phyloP scores from a whole-genome alignment of 2,888 invertebrate genomes.

The Acronicta aceris region DNA sequence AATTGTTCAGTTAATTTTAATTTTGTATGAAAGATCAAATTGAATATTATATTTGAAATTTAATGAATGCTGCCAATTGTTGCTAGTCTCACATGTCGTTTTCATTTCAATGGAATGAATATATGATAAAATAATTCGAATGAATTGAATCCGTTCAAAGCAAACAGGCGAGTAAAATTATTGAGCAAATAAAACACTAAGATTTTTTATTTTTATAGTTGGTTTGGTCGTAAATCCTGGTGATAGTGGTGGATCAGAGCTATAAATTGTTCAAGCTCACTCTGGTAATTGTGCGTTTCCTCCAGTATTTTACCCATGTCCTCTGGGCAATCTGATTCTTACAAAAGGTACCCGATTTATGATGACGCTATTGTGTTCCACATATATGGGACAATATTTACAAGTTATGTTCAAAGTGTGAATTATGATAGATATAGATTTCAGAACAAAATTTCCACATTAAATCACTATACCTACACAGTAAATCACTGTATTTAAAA shows the following conservation, averaged over 20 bases:
- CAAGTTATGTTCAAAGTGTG: slow-evolving; percentile 16
- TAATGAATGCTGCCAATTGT: neutral
- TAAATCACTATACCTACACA: too few relatives aligned
- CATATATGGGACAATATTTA: slow-evolving; percentile 21
- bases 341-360: slow-evolving; percentile 20
- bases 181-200: slow-evolving; percentile 15
- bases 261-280: slow-evolving; percentile 19
- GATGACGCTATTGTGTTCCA: slow-evolving; percentile 20
- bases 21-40: neutral
- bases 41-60: slow-evolving; percentile 1
- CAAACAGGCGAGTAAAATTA: neutral
- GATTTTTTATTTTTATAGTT: slow-evolving; percentile 11
- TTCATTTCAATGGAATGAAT: neutral
- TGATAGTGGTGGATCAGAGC: slow-evolving; percentile 5
- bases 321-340: slow-evolving; percentile 3
- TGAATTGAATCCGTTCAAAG: slow-evolving; percentile 2
- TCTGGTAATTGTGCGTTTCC: slow-evolving; percentile 6
- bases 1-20: neutral
- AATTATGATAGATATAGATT: slow-evolving; percentile 7
- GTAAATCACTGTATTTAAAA: neutral
- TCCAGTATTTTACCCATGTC: neutral
- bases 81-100: neutral
- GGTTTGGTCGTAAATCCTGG: slow-evolving; percentile 18
- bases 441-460: slow-evolving; percentile 7
- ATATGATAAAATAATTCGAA: slow-evolving; percentile 6